Evolutionary conservation across 2,113 vertebrate species (phyloP), one percentile per base, ranked within the genome.

Genomic region (Misgurnus mizolepis): DNA sequence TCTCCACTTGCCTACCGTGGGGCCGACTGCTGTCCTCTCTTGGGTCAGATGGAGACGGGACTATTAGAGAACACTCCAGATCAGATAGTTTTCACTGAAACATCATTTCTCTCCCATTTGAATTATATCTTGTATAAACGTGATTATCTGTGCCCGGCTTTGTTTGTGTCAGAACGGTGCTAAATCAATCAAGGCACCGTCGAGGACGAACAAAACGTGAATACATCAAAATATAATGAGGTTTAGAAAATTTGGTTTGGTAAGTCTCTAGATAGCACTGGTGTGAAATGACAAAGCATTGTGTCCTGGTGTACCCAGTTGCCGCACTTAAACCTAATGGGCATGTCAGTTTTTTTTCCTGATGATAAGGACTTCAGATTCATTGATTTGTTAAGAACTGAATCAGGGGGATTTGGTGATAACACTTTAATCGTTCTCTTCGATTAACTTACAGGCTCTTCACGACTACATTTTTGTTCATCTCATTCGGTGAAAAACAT

Each of bases 61-160:
- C 84, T 87, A 85, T 87, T 87, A 85, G 69, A 78, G 76, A 41
- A 65, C 18, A 15, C 76, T 74, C 67, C 72, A 81, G 79, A 86
- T 76, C 79, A 76, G 85, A 87, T 87, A 67, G 62, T 72, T 83
- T 67, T 79, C 82, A 79, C 82, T 53, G 66, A 74, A 75, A 82
- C 76, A 86, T 84, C 55, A 49, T 86, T 86, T 68, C 77, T 80
- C 77, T 65, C 34, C 72, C 78, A 77, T 86, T 85, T 78, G 56
- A 74, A 83, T 85, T 78, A 69, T 82, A 82, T 84, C 82, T 82
- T 78, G 49, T 47, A 72, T 82, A 81, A 82, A 79, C 55, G 49
- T n/a, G 58, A 83, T 83, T 73, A 87, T 87, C 83, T 81, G 55
- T 22, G 68, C 64, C 73, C 40, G 76, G 67, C 81, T 79, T 79